Conservation (phyloP, 2,113 vertebrate genomes). For the Gnathochromis pfefferi region DNA sequence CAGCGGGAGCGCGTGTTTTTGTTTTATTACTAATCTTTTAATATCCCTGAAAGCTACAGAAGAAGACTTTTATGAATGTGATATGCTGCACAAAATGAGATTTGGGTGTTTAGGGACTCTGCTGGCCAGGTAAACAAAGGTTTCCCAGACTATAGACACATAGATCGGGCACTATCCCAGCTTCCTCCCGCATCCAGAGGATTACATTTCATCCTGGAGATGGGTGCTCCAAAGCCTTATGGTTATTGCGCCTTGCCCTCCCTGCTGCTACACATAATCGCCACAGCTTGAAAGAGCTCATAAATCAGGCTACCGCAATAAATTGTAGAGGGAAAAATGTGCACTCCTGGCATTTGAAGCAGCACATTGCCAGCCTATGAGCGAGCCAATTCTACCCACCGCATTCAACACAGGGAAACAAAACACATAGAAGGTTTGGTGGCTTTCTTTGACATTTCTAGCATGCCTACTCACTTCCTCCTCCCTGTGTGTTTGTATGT, state of each 20-base stretch:
- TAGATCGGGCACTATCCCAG: slow-evolving; percentile 27
- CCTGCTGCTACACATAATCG: slow-evolving; percentile 38
- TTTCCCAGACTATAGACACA: slow-evolving; percentile 19
- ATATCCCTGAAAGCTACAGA: neutral
- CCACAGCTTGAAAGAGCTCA: slow-evolving; percentile 49
- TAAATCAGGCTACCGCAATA: slow-evolving; percentile 59
- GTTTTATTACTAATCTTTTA: slow-evolving; percentile 1
- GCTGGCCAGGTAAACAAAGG: slow-evolving; percentile 61
- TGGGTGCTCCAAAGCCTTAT: slow-evolving; percentile 2
- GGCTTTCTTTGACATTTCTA: slow-evolving; percentile 5
- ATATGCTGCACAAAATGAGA: slow-evolving; percentile 41
- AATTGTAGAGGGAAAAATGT: slow-evolving; percentile 34
- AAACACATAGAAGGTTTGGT: neutral
- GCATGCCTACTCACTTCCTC: neutral
- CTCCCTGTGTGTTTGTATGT: neutral
- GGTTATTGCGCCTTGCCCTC: slow-evolving; percentile 33
- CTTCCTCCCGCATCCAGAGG: slow-evolving; percentile 15
- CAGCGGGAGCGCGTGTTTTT: neutral
- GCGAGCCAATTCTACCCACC: slow-evolving; percentile 33
- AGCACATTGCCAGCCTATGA: slow-evolving; percentile 35
- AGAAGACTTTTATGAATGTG: slow-evolving; percentile 20
- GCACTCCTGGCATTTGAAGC: slow-evolving; percentile 44
- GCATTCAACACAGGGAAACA: neutral
- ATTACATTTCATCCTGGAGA: slow-evolving; percentile 60
- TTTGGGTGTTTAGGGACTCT: slow-evolving; percentile 24